Evolutionary conservation across 1,140 invertebrate genomes (phyloP), one percentile per base, ranked within the genome.

Genomic region (Brachionus rotundiformis): DNA sequence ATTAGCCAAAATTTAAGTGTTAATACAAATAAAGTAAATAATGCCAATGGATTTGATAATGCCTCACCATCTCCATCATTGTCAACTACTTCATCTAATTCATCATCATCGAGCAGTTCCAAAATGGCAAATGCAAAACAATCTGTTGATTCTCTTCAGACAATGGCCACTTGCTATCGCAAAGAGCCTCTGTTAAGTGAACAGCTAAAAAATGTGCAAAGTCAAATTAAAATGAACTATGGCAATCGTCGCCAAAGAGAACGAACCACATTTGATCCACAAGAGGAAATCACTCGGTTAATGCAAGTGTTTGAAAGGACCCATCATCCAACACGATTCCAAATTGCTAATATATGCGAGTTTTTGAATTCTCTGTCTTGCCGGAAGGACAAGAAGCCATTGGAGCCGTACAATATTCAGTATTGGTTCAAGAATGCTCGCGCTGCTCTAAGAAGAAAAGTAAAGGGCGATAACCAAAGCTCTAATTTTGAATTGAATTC

Each of bases 391-490:
- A 75, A 76, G 47, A 96, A 97, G 85, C 95, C 94, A 0, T 89
- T 98, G 25, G 95, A 98, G 87, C 92, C 97, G 0, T 96, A 96
- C 85, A 98, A 98, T 86, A 95, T 98, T 10, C 95, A 98, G 23
- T 98, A 98, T 87, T 98, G 96, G 96, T 98, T 98, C 87, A 98
- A 98, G 88, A 98, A 98, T 86, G 95, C 96, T 0, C 90, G 96
- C 76, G 96, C 96, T 8, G 95, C 96, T 1, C 93, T 95, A 86
- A 95, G 97, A 85, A 89, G 95, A 44, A 82, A 73, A 75, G 44
- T 59, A 2, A 71, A 71, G 33, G 29, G 47, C 33, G 47, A 63
- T 16, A 73, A 44, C 36, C 68, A 23, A 27, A 73, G 44, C 44
- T 23, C 33, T 27, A 31, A 25, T 29, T 83, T 79, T 83, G 47